phyloP scores from a whole-genome alignment of 2,113 vertebrate species.

The Dipodomys ordii region DNA sequence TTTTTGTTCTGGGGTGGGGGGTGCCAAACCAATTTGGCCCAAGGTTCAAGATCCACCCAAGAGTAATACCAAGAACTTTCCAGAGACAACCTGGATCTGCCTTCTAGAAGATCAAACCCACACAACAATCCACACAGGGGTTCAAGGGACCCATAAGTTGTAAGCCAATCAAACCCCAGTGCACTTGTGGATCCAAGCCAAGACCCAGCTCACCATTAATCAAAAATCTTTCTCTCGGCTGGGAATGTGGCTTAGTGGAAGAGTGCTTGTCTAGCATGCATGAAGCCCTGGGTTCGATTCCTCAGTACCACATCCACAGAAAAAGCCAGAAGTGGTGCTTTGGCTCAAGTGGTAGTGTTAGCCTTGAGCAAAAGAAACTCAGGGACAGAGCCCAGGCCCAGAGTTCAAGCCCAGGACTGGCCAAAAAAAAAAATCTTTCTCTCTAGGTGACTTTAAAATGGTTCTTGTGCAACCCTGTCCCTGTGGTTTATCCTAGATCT shows the following conservation, averaged over 20 bases:
- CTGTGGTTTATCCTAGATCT: neutral
- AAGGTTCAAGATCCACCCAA: neutral
- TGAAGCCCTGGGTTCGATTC: too few species aligned
- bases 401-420: too few species aligned
- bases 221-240: too few species aligned
- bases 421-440: neutral
- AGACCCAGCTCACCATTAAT: neutral
- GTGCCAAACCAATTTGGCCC: neutral
- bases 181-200: neutral
- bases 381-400: too few species aligned
- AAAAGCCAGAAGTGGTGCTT: too few species aligned
- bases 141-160: fast-evolving
- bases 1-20: neutral
- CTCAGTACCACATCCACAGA: too few species aligned
- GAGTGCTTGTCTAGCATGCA: too few species aligned
- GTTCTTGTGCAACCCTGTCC: neutral
- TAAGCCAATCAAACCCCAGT: neutral
- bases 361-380: too few species aligned
- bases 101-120: neutral
- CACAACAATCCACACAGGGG: neutral
- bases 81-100: neutral
- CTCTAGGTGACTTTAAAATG: neutral
- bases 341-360: too few species aligned
- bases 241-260: too few species aligned
- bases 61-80: neutral